Evolutionary conservation across 1,140 invertebrate genomes (phyloP).

Genomic region (Schlechtendalia chinensis): DNA sequence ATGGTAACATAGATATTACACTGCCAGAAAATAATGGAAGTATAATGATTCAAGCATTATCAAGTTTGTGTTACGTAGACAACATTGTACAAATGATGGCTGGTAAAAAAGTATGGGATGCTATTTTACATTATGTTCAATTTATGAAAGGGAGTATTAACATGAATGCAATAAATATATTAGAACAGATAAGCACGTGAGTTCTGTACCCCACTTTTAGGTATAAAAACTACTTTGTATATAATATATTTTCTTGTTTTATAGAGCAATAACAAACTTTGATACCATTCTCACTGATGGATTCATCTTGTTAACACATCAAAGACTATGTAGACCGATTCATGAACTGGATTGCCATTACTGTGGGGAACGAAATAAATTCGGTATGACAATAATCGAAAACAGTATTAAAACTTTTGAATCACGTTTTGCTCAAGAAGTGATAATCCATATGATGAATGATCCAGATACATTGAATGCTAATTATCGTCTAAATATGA

Average conservation of each 20-base stretch:
- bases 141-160: not conserved
- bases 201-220: not conserved
- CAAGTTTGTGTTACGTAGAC: not conserved
- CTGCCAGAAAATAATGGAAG: not conserved
- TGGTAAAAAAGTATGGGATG: constrained; percentile 21
- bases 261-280: not conserved
- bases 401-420: not conserved
- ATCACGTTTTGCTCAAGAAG: constrained; percentile 30
- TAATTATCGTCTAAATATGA: not conserved
- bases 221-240: not conserved
- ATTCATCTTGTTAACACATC: constrained; percentile 24
- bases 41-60: constrained; percentile 1
- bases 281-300: constrained; percentile 16
- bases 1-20: not conserved
- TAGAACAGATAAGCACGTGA: constrained; percentile 4
- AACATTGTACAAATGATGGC: constrained; percentile 1
- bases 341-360: not conserved
- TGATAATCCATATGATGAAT: constrained; percentile 11
- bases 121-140: constrained; percentile 35
- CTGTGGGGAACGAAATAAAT: constrained; percentile 10
- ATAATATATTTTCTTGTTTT: constrained; percentile 25
- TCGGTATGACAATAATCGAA: constrained; percentile 4
- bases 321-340: constrained; percentile 23
- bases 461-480: not conserved
- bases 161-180: constrained; percentile 12